phyloP scores from a whole-genome alignment of 1,140 invertebrate genomes.

The Bombyx mandarina region DNA sequence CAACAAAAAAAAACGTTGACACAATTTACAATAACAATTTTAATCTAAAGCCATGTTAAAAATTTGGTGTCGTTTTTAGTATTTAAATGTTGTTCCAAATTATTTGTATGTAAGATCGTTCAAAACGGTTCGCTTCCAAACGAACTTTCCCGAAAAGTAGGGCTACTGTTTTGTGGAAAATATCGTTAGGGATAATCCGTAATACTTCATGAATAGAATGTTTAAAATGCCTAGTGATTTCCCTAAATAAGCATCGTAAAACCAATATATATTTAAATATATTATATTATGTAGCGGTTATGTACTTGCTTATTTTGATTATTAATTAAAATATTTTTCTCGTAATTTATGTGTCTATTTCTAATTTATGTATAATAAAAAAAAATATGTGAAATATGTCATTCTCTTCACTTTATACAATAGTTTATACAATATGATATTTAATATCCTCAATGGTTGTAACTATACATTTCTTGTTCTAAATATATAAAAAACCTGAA shows the following conservation, averaged over 20 bases:
- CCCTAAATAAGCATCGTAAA: slow-evolving; percentile 63
- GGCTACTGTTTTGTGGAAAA: slow-evolving; percentile 27
- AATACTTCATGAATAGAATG: slow-evolving; percentile 29
- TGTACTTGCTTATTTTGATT: slow-evolving; percentile 62
- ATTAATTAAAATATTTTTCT: slow-evolving; percentile 64
- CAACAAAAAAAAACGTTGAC: too few species aligned
- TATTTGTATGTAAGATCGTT: slow-evolving; percentile 51
- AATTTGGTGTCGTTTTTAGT: slow-evolving; percentile 59
- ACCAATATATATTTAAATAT: slow-evolving; percentile 51
- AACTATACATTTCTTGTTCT: slow-evolving; percentile 74
- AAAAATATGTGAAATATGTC: slow-evolving; percentile 63
- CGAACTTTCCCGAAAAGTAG: slow-evolving; percentile 19
- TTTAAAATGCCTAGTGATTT: slow-evolving; percentile 57
- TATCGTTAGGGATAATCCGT: slow-evolving; percentile 29
- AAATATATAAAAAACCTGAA: slow-evolving; percentile 71
- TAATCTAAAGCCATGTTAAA: slow-evolving; percentile 15
- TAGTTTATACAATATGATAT: slow-evolving; percentile 73
- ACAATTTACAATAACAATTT: not conserved
- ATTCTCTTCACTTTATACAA: slow-evolving; percentile 72
- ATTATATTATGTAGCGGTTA: slow-evolving; percentile 51
- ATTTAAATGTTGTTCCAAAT: slow-evolving; percentile 67
- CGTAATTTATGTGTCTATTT: slow-evolving; percentile 70
- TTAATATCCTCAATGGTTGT: slow-evolving; percentile 74
- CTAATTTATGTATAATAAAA: slow-evolving; percentile 68
- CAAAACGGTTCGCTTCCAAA: not conserved